Conservation (phyloP, 2,113 vertebrate genomes). For the Platysteira castanea region DNA sequence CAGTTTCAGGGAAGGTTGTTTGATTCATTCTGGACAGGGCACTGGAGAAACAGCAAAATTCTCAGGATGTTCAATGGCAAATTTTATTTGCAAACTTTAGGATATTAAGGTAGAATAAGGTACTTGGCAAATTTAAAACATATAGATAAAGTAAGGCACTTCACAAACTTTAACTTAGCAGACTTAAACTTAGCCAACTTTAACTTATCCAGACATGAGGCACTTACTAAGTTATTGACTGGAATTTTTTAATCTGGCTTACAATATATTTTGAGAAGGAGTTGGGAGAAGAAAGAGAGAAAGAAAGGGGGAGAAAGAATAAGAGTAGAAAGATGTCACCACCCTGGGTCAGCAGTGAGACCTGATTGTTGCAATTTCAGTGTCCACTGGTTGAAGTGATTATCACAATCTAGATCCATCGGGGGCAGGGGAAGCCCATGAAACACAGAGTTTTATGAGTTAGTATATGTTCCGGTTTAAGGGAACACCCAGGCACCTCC, state of each 20-base stretch:
- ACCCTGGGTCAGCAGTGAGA: background rate
- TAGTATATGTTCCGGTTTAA: background rate
- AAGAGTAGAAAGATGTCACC: background rate
- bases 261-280: background rate
- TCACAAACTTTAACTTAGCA: background rate
- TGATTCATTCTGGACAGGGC: background rate
- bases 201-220: background rate
- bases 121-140: background rate
- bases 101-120: background rate
- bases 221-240: background rate
- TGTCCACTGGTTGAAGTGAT: background rate
- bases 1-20: rapidly evolving
- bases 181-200: background rate
- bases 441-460: background rate
- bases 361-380: background rate
- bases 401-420: too few species aligned
- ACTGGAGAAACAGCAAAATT: background rate
- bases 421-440: rapidly evolving
- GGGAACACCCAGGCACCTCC: background rate
- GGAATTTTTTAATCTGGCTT: background rate
- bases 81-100: background rate
- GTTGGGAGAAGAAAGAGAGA: background rate
- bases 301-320: background rate
- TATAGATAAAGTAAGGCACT: background rate
- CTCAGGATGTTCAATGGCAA: background rate